Percentiles rank a stretch among this genome's conserved stretches.
Conservation (phyloP, 2,797 vertebrate species). For the Liparis tanakae region DNA sequence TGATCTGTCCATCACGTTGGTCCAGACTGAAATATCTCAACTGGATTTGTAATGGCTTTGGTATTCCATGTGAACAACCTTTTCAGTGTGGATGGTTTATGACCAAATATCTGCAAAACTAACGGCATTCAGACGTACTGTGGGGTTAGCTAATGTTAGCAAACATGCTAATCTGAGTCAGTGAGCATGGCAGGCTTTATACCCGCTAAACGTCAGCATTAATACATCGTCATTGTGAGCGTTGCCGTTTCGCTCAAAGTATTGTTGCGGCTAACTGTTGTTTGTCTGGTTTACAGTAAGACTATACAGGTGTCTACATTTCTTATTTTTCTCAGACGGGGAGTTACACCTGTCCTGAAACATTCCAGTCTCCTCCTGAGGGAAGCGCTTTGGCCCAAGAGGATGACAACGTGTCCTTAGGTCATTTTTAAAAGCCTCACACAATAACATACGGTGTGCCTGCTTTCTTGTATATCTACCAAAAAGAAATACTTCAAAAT, state of each 20-base stretch:
- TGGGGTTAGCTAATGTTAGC: background rate
- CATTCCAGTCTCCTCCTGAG: constrained; percentile 36
- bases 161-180: background rate
- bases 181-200: background rate
- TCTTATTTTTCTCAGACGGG: constrained; percentile 65
- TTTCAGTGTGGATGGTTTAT: background rate
- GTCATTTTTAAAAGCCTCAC: constrained; percentile 37
- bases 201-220: background rate
- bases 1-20: background rate
- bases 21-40: background rate
- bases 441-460: background rate
- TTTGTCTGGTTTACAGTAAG: background rate
- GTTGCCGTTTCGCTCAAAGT: background rate
- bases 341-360: constrained; percentile 38
- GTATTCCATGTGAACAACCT: too few relatives aligned
- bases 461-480: background rate
- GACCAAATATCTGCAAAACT: background rate
- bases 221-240: background rate
- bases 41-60: background rate
- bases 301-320: background rate
- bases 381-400: constrained; percentile 9
- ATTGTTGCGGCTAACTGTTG: background rate
- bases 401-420: constrained; percentile 27
- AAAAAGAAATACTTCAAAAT: background rate
- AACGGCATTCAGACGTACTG: background rate